These are phyloP conservation scores for Nilaparvata lugens DNA, from an alignment of 1,140 invertebrate species.

Conservation along the genomic window DNA sequence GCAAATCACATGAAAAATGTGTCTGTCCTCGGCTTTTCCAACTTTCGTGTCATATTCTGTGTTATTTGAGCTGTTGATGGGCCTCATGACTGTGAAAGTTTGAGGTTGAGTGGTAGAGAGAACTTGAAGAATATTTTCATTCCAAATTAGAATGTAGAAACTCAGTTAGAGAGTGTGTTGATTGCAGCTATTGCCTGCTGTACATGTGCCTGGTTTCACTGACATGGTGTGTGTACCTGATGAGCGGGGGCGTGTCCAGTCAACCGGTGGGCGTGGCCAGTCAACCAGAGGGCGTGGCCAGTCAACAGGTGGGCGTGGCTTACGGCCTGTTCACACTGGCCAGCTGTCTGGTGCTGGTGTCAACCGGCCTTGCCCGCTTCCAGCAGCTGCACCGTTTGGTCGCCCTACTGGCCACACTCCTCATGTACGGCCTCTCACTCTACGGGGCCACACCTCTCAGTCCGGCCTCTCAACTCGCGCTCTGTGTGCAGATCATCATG, in stretches of 20 bases:
- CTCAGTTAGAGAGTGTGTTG: too few relatives aligned
- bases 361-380: slow-evolving; percentile 54
- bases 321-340: slow-evolving; percentile 28
- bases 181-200: slow-evolving; percentile 47
- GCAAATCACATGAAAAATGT: too few relatives aligned
- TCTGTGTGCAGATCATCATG: slow-evolving; percentile 77
- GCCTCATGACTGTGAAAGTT: too few relatives aligned
- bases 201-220: slow-evolving; percentile 47
- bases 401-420: slow-evolving; percentile 43
- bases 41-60: too few relatives aligned
- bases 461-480: slow-evolving; percentile 71
- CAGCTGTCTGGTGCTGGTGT: slow-evolving; percentile 46
- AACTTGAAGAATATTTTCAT: too few relatives aligned
- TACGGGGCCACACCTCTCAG: slow-evolving; percentile 42
- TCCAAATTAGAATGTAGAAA: too few relatives aligned
- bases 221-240: slow-evolving; percentile 46
- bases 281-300: slow-evolving; percentile 4
- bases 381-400: slow-evolving; percentile 53
- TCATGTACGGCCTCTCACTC: slow-evolving; percentile 56
- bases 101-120: too few relatives aligned
- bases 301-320: slow-evolving; percentile 19
- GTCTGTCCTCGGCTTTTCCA: too few relatives aligned
- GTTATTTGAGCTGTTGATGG: too few relatives aligned
- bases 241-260: slow-evolving; percentile 21
- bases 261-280: not conserved